These are phyloP conservation scores for Iselma pallidipennis DNA, from an alignment of 2,888 invertebrate genomes.

Conservation along the genomic window DNA sequence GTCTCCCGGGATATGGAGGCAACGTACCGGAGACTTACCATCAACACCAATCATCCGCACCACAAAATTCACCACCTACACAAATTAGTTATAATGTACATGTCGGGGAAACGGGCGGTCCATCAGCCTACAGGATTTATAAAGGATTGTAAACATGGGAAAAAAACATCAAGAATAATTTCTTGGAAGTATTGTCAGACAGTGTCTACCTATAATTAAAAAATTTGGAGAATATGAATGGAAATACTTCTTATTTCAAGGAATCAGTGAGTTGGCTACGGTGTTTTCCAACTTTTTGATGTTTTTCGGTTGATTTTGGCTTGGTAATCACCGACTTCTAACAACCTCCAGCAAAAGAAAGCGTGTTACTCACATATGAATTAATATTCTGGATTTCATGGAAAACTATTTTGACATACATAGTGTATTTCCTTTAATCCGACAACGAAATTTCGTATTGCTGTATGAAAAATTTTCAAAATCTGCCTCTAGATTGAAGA, in stretches of 20 bases:
- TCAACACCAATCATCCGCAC: background rate
- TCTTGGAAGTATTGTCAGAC: background rate
- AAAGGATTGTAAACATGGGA: too few species aligned
- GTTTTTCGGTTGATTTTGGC: too few species aligned
- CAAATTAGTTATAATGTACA: background rate
- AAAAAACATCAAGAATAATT: background rate
- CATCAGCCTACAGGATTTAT: background rate
- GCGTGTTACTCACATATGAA: background rate
- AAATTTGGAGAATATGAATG: background rate
- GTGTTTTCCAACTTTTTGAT: too few species aligned
- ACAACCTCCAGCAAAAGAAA: background rate
- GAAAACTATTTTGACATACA: too few species aligned
- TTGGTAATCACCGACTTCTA: too few species aligned
- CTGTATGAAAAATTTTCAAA: background rate
- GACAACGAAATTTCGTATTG: too few species aligned
- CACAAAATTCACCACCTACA: background rate
- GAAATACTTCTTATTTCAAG: background rate
- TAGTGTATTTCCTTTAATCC: background rate
- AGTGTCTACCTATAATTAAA: too few species aligned
- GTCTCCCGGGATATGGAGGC: slow-evolving; percentile 29
- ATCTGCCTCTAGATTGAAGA: too few species aligned
- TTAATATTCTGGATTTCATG: background rate
- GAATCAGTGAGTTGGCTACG: too few species aligned
- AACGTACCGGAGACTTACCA: background rate
- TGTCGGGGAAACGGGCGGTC: background rate